Base-by-base conservation (phyloP, 2,797 vertebrate species). In the Mus spretus region DNA sequence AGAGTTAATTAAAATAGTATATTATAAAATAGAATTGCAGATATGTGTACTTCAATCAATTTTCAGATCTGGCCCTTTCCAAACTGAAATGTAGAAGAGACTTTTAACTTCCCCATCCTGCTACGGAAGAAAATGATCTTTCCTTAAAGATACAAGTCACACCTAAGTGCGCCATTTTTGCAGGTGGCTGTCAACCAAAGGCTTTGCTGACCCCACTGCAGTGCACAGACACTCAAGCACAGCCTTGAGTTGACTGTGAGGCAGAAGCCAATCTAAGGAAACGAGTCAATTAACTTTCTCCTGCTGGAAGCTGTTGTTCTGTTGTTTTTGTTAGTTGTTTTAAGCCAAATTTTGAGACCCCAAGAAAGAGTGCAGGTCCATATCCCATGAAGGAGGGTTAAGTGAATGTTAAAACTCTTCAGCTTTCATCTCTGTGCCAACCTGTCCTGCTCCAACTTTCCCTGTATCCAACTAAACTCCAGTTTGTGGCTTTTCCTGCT, bases 141-240 rank as follows among this genome's bases (percentile, higher is more conserved):
- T 88, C 77, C 55, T 55, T 70, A 77, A 82, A 79, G 74, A 61
- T 57, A 75, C 55, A 82, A 61, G 81, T 26, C 67, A 17, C 8
- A n/a, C 47, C 85, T 72, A 75, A 72, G 24, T 65, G 37, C 22
- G 24, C 75, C 22, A 19, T 80, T 72, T 80, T 90, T 40, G 44
- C 65, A 88, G 53, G 70, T 61, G 59, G 47, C 74, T 47, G 6
- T 37, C 28, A 40, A 53, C 28, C n/a, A 79, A 89, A 70, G 63
- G 17, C 34, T 90, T 96, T 90, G 88, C 83, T 81, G 47, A 90
- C 72, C 53, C 59, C 83, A 79, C 74, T 37, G 2, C 59, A 75
- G 63, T 2, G 22, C 6, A 19, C 22, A 24, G 84, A 93, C 63
- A n/a, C 24, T 82, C 75, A 82, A 57, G 31, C 11, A 65, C 6